Conservation (phyloP, 2,797 vertebrate species). For the Sebastes ruberrimus region DNA sequence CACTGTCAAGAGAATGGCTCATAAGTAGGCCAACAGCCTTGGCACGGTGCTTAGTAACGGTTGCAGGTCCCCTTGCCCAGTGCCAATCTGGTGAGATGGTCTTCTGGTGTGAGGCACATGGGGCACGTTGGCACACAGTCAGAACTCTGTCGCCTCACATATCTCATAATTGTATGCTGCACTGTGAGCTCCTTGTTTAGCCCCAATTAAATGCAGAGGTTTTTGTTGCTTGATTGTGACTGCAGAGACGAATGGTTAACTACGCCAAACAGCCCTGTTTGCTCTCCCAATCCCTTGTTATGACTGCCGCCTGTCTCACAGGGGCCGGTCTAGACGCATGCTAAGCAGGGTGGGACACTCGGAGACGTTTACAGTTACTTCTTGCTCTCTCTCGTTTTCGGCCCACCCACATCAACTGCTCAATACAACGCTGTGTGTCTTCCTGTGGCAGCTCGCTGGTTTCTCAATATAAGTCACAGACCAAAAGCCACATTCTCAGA, state of each 20-base stretch:
- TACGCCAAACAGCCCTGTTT: constrained; percentile 60
- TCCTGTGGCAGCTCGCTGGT: constrained; percentile 66
- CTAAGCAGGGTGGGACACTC: constrained; percentile 77
- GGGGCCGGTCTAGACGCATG: constrained; percentile 74
- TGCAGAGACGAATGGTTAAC: constrained; percentile 39
- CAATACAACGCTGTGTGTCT: constrained; percentile 50
- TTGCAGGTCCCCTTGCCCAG: constrained; percentile 56
- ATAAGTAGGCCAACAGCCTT: constrained; percentile 70
- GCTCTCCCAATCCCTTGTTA: constrained; percentile 73
- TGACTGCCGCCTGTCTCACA: constrained; percentile 61
- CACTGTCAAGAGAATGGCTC: constrained; percentile 57
- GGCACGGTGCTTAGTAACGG: constrained; percentile 66
- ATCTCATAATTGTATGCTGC: constrained; percentile 72
- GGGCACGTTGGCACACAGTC: constrained; percentile 54
- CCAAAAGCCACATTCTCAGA: constrained; percentile 59
- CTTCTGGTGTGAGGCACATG: constrained; percentile 59
- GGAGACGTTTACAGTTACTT: constrained; percentile 73
- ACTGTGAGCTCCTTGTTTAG: constrained; percentile 57
- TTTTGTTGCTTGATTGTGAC: constrained; percentile 56
- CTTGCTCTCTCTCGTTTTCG: constrained; percentile 57
- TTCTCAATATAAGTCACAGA: constrained; percentile 73
- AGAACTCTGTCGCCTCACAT: constrained; percentile 60
- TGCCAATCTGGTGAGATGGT: constrained; percentile 70
- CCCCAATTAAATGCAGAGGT: constrained; percentile 63
- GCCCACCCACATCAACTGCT: constrained; percentile 79